Evolutionary conservation across 2,797 vertebrate genomes (phyloP), one percentile per base, ranked within the genome.

Genomic region (Lepilemur septentrionalis): DNA sequence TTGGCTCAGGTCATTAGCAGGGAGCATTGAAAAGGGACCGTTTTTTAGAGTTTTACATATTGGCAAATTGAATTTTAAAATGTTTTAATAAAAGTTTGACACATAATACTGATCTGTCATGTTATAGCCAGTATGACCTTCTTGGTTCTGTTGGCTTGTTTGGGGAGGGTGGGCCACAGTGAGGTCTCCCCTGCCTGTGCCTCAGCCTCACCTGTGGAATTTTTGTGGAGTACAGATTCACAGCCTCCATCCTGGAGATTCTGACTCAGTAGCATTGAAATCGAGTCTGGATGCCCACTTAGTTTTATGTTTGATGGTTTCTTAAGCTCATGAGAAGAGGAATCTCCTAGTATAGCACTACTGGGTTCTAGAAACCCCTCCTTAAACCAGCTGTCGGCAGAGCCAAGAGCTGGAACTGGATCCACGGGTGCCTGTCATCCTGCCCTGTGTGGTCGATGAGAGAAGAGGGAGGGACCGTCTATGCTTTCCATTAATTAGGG

Each of bases 401-500:
- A 72, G 12, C 81, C n/a, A 32, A 35, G 75, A 69, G 28, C 72
- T 73, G 7, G 50, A 59, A n/a, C 1, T 69, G 32, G 48, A 13
- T 38, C 59, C 3, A 7, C n/a, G 2, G 30, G 28, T 20, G 57
- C 48, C 67, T 13, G 41, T 73, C 46, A 1, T 3, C 17, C n/a
- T 9, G 13, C 20, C 65, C 35, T n/a, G 22, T 63, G 5, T 2
- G 1, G 35, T 78, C 25, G 32, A 0, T 32, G 72, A 70, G 18
- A 61, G 13, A 9, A 65, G 57, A 75, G 72, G 11, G 10, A 4
- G 41, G 22, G 22, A 48, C 81, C 25, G 0, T 69, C 57, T 6
- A 0, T 4, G 1, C 30, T 2, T 70, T 4, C 14, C 3, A 0
- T 14, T 30, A 2, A 5, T 5, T 7, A 23, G 28, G 65, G 57